These are phyloP conservation scores for Bothrops jararaca DNA, from an alignment of 2,113 vertebrate species.

Conservation along the genomic window DNA sequence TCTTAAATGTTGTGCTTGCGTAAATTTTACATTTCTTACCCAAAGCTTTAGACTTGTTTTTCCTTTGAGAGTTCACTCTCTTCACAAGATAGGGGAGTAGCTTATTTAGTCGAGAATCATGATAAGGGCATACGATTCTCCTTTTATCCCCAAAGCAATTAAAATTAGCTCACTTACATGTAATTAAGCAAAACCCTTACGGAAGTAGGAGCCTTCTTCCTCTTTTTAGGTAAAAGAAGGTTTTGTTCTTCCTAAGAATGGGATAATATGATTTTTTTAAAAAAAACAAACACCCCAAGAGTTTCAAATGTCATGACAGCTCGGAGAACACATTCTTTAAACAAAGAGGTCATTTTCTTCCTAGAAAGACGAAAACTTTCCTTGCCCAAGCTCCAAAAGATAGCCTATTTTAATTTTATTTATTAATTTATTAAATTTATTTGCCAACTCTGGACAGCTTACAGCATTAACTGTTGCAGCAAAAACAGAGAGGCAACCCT, in stretches of 20 bases:
- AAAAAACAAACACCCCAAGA: neutral
- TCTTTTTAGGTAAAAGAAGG: conserved; percentile 28
- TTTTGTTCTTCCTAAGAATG: conserved; percentile 4
- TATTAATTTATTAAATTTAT: too few species aligned
- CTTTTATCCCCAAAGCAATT: conserved; percentile 23
- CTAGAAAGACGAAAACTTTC: neutral
- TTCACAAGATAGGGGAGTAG: neutral
- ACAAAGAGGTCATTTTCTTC: fast-evolving
- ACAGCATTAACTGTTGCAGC: too few species aligned
- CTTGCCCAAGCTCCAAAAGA: neutral
- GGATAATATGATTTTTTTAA: neutral
- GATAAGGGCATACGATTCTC: conserved; percentile 25
- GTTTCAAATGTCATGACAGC: neutral
- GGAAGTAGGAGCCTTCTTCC: conserved; percentile 6
- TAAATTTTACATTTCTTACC: too few species aligned
- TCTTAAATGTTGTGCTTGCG: too few species aligned
- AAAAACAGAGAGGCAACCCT: neutral
- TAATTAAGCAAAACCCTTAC: conserved; percentile 34
- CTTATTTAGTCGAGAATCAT: conserved; percentile 26
- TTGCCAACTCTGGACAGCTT: too few species aligned
- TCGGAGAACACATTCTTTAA: neutral
- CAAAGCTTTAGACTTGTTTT: neutral
- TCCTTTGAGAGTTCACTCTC: fast-evolving
- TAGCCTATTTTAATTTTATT: too few species aligned
- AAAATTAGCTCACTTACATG: conserved; percentile 25